Conservation (phyloP, 2,797 vertebrate species). For the Rhinogobio ventralis region DNA sequence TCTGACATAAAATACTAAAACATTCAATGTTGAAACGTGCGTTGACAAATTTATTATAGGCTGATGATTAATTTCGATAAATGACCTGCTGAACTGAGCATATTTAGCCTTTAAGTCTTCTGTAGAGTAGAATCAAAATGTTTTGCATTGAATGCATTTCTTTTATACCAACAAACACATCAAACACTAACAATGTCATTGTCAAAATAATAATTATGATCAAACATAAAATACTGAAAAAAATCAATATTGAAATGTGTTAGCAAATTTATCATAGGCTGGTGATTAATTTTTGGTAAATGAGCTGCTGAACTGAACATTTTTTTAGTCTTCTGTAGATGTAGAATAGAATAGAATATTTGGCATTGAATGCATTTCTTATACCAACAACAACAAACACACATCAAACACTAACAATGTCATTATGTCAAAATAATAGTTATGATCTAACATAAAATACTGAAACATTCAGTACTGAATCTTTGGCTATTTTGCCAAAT, state of each 20-base stretch:
- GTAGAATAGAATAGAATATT: neutral
- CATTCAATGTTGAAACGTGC: neutral
- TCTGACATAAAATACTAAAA: neutral
- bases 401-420: slow-evolving; percentile 1
- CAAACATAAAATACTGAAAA: neutral
- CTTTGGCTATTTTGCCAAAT: neutral
- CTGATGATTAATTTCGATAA: neutral
- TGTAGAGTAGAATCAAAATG: neutral
- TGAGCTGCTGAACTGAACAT: neutral
- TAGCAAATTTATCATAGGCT: neutral
- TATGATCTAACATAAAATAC: neutral
- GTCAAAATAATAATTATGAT: too few relatives aligned
- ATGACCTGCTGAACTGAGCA: too few relatives aligned
- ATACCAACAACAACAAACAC: neutral
- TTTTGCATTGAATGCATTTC: neutral
- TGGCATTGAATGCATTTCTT: neutral
- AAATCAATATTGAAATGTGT: too few relatives aligned
- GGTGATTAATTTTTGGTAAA: neutral
- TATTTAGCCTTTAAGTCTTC: too few relatives aligned
- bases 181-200: neutral
- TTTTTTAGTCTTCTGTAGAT: neutral
- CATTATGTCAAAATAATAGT: neutral
- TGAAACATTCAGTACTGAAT: neutral
- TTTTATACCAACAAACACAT: neutral
- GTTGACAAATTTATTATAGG: neutral